Percentiles rank a stretch among this genome's conserved stretches.
Evolutionary conservation across 2,888 invertebrate genomes (phyloP).

Genomic region (Gonocerus acuteangulatus): DNA sequence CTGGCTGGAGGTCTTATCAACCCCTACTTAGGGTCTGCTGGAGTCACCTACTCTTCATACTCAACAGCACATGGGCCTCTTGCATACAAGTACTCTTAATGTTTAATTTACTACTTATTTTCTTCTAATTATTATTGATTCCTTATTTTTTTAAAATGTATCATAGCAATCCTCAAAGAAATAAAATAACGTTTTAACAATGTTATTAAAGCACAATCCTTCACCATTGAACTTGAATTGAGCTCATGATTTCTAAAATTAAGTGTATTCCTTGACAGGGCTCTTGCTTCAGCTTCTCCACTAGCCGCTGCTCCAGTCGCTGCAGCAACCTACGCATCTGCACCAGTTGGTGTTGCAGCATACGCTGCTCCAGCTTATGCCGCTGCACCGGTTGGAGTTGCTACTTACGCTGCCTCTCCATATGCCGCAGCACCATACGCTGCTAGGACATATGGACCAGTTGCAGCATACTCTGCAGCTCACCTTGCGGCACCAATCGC

Average conservation of each 20-base stretch:
- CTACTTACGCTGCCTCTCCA: slow-evolving; percentile 7
- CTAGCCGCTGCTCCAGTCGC: slow-evolving; percentile 19
- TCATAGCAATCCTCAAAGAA: too few relatives aligned
- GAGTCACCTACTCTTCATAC: slow-evolving; percentile 46
- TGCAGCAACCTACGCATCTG: slow-evolving; percentile 23
- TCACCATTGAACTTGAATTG: too few relatives aligned
- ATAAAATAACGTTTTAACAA: too few relatives aligned
- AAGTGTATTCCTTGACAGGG: slow-evolving; percentile 10
- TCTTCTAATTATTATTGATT: too few relatives aligned
- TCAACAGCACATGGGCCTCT: slow-evolving; percentile 35
- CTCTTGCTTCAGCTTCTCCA: slow-evolving; percentile 9
- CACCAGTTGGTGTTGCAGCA: slow-evolving; percentile 13
- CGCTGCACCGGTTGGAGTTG: slow-evolving; percentile 18
- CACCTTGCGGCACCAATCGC: slow-evolving; percentile 24
- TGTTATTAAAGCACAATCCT: too few relatives aligned
- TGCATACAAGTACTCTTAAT: background rate
- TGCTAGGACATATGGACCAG: too few relatives aligned
- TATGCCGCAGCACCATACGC: slow-evolving; percentile 6
- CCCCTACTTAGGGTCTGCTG: slow-evolving; percentile 50
- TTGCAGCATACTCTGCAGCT: background rate
- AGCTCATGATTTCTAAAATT: too few relatives aligned
- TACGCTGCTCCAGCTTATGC: slow-evolving; percentile 26
- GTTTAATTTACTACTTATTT: too few relatives aligned
- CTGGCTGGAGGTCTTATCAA: slow-evolving; percentile 43
- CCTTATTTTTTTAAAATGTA: too few relatives aligned